phyloP scores from a whole-genome alignment of 2,113 vertebrate genomes.

The Thunnus thynnus region DNA sequence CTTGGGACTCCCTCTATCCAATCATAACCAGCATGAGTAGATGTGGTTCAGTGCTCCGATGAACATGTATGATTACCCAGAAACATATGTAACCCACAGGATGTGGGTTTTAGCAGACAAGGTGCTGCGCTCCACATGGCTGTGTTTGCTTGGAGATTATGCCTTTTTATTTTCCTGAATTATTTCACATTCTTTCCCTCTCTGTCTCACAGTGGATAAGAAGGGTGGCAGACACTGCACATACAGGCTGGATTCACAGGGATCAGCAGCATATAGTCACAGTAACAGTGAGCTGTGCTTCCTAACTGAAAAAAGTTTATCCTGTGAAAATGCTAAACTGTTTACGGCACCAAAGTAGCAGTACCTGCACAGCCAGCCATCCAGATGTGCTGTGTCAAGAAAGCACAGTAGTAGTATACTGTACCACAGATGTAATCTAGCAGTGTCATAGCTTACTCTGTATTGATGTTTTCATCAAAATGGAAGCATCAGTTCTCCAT shows the following conservation, averaged over 20 bases:
- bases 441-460: too few relatives aligned
- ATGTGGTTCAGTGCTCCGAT: conserved; percentile 42
- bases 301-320: not conserved
- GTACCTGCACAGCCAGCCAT: too few relatives aligned
- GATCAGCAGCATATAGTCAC: not conserved
- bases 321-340: not conserved
- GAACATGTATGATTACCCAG: conserved; percentile 53
- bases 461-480: too few relatives aligned
- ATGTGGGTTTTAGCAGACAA: conserved; percentile 26
- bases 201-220: not conserved
- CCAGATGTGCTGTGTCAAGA: too few relatives aligned
- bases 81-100: conserved; percentile 54
- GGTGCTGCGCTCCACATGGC: not conserved
- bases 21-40: conserved; percentile 39
- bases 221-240: not conserved
- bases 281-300: not conserved
- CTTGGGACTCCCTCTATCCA: conserved; percentile 7
- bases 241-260: conserved; percentile 13
- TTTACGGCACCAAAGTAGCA: not conserved
- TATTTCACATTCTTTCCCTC: conserved; percentile 6
- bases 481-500: too few relatives aligned
- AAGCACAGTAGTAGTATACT: too few relatives aligned
- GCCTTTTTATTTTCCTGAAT: not conserved
- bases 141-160: conserved; percentile 24
- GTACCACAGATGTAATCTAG: too few relatives aligned